phyloP scores from a whole-genome alignment of 1,140 invertebrate genomes.

The Zaprionus africanus region DNA sequence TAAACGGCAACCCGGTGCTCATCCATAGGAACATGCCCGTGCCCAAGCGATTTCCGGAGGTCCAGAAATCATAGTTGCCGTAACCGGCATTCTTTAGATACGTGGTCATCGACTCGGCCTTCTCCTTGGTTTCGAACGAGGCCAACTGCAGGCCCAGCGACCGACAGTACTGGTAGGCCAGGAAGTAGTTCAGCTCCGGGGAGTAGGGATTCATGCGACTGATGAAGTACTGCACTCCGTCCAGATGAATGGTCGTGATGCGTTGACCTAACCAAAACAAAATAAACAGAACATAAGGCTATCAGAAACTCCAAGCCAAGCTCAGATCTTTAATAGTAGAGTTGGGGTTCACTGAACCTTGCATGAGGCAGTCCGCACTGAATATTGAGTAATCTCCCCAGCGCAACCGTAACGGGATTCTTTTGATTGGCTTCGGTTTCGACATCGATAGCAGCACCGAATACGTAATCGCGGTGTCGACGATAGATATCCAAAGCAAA shows the following conservation, averaged over 20 bases:
- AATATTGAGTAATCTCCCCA: slow-evolving; percentile 53
- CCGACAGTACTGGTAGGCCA: slow-evolving; percentile 94
- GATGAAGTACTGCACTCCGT: slow-evolving; percentile 94
- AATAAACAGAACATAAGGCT: slow-evolving; percentile 16
- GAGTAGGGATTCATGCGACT: slow-evolving; percentile 95
- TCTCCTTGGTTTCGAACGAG: slow-evolving; percentile 93
- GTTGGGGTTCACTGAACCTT: slow-evolving; percentile 50
- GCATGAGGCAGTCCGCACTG: slow-evolving; percentile 11
- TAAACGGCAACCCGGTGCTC: slow-evolving; percentile 94
- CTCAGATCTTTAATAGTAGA: neutral
- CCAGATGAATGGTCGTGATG: slow-evolving; percentile 93
- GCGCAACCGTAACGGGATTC: slow-evolving; percentile 65
- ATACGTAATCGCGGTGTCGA: slow-evolving; percentile 55
- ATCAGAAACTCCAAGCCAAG: neutral
- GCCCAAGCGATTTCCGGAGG: slow-evolving; percentile 93
- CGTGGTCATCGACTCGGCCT: slow-evolving; percentile 92
- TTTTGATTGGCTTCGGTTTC: slow-evolving; percentile 50
- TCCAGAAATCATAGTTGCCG: slow-evolving; percentile 94
- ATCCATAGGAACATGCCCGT: slow-evolving; percentile 95
- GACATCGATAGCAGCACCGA: slow-evolving; percentile 30
- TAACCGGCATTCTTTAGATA: slow-evolving; percentile 93
- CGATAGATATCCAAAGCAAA: slow-evolving; percentile 57
- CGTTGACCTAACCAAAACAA: slow-evolving; percentile 89
- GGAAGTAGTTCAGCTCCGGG: slow-evolving; percentile 93
- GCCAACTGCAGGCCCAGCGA: slow-evolving; percentile 93